phyloP scores from a whole-genome alignment of 2,113 vertebrate genomes.

The Orientallactaga bullata region DNA sequence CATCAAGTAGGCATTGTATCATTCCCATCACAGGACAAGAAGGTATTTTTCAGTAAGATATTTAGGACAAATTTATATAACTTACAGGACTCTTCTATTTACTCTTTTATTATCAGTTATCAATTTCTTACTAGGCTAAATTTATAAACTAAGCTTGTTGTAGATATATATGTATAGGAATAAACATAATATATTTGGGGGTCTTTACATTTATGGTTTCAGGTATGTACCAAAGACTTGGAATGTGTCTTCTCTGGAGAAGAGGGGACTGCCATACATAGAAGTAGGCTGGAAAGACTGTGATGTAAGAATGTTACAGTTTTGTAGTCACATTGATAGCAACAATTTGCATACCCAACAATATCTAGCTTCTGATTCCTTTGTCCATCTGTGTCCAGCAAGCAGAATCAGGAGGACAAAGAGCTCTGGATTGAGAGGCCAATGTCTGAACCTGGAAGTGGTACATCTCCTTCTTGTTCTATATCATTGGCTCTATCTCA shows the following conservation, averaged over 20 bases:
- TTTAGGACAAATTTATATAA: no score
- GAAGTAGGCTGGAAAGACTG: neutral
- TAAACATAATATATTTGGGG: no score
- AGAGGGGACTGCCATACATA: neutral
- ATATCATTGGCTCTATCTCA: neutral
- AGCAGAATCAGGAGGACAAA: neutral
- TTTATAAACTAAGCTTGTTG: neutral
- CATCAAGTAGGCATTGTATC: accelerated
- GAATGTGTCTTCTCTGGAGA: neutral
- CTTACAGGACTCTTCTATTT: neutral
- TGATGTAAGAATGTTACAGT: neutral
- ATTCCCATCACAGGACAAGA: no score
- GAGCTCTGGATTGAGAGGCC: accelerated
- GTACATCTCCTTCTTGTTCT: neutral
- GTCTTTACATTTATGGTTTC: neutral
- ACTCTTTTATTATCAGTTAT: neutral
- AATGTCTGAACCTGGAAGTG: neutral
- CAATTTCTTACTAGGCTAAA: neutral
- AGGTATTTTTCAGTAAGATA: no score
- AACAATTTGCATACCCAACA: neutral
- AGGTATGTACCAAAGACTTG: neutral
- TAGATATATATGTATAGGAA: neutral
- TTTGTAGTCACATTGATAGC: neutral
- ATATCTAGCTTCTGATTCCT: neutral
- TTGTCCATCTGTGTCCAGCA: neutral